A percentile compares a stretch with the other conserved stretches of the same genome.
phyloP scores from a whole-genome alignment of 2,888 invertebrate genomes.

The Leuctra nigra region DNA sequence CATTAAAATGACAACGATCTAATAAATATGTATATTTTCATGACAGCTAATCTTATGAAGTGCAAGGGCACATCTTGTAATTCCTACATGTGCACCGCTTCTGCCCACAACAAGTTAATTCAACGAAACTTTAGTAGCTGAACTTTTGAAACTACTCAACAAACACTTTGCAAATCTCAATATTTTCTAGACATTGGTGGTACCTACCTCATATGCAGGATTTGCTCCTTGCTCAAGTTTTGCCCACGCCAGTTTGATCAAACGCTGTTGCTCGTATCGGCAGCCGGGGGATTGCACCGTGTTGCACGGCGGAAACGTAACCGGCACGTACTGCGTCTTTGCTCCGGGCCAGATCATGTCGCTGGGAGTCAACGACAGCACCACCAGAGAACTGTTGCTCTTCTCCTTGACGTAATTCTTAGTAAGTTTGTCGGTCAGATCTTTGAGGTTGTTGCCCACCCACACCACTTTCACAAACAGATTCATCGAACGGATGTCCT shows the following conservation, averaged over 20 bases:
- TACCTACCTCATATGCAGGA: constrained; percentile 42
- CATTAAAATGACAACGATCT: too few species aligned
- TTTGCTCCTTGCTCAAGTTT: constrained; percentile 48
- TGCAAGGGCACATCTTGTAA: too few species aligned
- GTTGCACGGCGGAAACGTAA: constrained; percentile 60
- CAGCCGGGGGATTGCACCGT: constrained; percentile 56
- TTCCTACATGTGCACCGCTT: too few species aligned
- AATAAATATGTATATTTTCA: too few species aligned
- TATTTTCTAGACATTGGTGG: too few species aligned
- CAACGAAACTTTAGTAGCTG: too few species aligned
- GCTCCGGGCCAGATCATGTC: constrained; percentile 38
- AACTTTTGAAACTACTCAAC: too few species aligned
- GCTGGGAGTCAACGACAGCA: constrained; percentile 63
- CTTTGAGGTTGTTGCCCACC: constrained; percentile 54
- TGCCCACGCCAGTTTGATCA: constrained; percentile 60
- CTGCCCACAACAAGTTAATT: too few species aligned
- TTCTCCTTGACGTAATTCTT: not conserved
- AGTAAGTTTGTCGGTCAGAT: constrained; percentile 35
- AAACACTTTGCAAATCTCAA: not conserved
- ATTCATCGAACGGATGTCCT: constrained; percentile 53
- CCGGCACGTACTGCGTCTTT: constrained; percentile 40
- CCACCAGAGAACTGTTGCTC: constrained; percentile 44
- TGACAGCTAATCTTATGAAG: too few species aligned
- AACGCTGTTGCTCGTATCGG: constrained; percentile 59
- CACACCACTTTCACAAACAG: constrained; percentile 61